A percentile compares a stretch with the other conserved stretches of the same genome.
Conservation (phyloP, 2,797 vertebrate species). For the Coregonus sp. region DNA sequence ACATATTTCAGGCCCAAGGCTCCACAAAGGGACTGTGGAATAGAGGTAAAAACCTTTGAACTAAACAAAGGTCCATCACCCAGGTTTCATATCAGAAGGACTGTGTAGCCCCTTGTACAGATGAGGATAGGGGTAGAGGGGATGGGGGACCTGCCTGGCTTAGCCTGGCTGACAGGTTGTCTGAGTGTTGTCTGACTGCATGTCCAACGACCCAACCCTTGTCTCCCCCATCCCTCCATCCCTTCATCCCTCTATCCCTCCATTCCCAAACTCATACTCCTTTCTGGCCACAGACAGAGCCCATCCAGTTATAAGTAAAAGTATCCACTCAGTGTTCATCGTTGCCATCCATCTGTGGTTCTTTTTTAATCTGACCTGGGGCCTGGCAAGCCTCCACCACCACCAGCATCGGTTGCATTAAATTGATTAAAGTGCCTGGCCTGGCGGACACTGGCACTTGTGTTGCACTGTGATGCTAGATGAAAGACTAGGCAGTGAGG, state of each 20-base stretch:
- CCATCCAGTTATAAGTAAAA: constrained; percentile 71
- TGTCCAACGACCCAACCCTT: constrained; percentile 71
- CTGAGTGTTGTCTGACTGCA: constrained; percentile 75
- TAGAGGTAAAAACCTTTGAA: constrained; percentile 99
- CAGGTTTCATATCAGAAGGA: constrained; percentile 85
- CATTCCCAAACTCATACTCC: constrained; percentile 57
- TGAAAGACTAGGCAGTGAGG: constrained; percentile 85
- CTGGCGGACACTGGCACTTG: constrained; percentile 78
- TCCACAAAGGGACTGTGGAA: constrained; percentile 97
- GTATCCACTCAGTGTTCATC: constrained; percentile 68
- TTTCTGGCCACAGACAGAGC: constrained; percentile 67
- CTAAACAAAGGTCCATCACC: constrained; percentile 95
- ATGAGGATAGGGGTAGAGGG: constrained; percentile 64
- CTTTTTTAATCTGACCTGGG: constrained; percentile 88
- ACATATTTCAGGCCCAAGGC: constrained; percentile 97
- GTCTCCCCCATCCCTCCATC: constrained; percentile 55
- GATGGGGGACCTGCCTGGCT: constrained; percentile 76
- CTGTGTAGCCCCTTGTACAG: constrained; percentile 84
- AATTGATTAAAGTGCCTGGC: constrained; percentile 95
- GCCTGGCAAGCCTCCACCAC: constrained; percentile 71
- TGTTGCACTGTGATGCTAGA: constrained; percentile 87
- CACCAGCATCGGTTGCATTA: constrained; percentile 87
- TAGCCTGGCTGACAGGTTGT: constrained; percentile 70
- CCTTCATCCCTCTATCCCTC: constrained; percentile 38
- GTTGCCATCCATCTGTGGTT: constrained; percentile 79